Evolutionary conservation across 1,140 invertebrate genomes (phyloP).

Genomic region (Argopecten irradians): DNA sequence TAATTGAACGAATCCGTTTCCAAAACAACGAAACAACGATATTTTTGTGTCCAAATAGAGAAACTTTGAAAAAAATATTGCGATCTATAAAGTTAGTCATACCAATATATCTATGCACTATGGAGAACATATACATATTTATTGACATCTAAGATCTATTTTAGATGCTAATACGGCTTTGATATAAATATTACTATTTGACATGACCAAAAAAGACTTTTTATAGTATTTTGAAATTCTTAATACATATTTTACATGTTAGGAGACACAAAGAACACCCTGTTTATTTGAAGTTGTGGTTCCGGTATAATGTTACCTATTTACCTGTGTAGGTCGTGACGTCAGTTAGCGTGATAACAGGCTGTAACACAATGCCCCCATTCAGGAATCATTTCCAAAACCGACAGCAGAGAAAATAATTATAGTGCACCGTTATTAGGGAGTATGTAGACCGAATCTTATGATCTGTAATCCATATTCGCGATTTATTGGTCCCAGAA

Average conservation of each 20-base stretch:
- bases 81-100: background rate
- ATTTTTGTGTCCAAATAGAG: no score
- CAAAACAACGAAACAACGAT: no score
- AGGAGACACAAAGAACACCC: background rate
- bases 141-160: no score
- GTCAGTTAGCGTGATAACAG: background rate
- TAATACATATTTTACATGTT: no score
- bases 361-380: background rate
- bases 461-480: background rate
- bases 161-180: no score
- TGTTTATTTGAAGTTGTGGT: background rate
- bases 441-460: background rate
- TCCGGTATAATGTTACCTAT: background rate
- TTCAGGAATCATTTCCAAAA: background rate
- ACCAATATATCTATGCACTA: no score
- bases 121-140: no score
- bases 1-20: no score
- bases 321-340: background rate
- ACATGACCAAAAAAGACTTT: no score
- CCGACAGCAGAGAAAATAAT: conserved; percentile 10
- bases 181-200: no score
- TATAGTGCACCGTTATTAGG: background rate
- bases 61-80: background rate
- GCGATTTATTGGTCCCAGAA: background rate
- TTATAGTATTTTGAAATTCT: no score